These are phyloP conservation scores for Meloidogyne floridensis DNA, from an alignment of 1,140 invertebrate species.

Conservation along the genomic window DNA sequence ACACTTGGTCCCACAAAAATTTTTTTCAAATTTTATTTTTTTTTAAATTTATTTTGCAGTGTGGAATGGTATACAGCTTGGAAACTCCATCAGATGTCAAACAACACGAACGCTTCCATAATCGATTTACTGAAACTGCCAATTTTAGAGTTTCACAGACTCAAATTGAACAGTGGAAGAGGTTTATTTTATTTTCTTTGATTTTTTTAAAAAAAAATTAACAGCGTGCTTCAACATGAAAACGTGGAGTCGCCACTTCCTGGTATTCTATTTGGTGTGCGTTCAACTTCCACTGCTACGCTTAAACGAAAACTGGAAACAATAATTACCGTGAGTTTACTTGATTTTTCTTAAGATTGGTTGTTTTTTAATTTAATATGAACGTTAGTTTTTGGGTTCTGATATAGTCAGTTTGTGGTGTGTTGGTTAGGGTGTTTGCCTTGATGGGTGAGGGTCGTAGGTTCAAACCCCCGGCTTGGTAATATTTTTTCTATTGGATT, in stretches of 20 bases:
- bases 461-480: no score
- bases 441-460: no score
- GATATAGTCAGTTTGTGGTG: no score
- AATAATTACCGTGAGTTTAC: conserved; percentile 30
- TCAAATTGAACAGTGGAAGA: conserved; percentile 45
- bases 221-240: conserved; percentile 32
- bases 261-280: conserved; percentile 35
- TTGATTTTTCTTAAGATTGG: neutral
- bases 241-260: conserved; percentile 13
- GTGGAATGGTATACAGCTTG: conserved; percentile 52
- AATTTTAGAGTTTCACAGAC: conserved; percentile 33
- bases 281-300: conserved; percentile 31
- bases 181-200: conserved; percentile 18
- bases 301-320: conserved; percentile 38
- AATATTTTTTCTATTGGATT: no score
- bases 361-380: neutral
- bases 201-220: neutral
- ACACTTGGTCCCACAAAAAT: neutral
- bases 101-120: conserved; percentile 43
- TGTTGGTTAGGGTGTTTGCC: no score
- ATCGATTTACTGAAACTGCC: conserved; percentile 49
- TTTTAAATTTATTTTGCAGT: conserved; percentile 37
- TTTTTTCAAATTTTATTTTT: neutral
- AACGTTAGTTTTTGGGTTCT: neutral
- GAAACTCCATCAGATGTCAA: conserved; percentile 36